Percentiles rank a stretch among this genome's conserved stretches.
phyloP scores from a whole-genome alignment of 1,140 invertebrate species.

The Drosophila sechellia region DNA sequence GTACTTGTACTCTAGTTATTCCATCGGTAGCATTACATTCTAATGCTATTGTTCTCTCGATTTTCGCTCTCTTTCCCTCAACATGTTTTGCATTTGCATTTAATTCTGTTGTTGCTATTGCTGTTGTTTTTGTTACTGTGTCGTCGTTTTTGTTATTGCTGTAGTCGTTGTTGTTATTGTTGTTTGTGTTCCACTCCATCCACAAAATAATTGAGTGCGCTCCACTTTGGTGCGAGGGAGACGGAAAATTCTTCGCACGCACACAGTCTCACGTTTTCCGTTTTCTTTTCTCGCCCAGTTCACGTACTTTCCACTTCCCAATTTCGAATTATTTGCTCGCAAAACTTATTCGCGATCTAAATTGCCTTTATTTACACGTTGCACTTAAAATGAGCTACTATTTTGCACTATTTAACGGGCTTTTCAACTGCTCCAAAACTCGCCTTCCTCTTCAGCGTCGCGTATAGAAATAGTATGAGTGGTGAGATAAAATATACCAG shows the following conservation, averaged over 20 bases:
- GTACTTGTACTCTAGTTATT: constrained; percentile 50
- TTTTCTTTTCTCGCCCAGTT: constrained; percentile 39
- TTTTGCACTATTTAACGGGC: constrained; percentile 68
- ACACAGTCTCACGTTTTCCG: constrained; percentile 61
- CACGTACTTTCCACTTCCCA: constrained; percentile 69
- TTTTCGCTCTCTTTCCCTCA: constrained; percentile 38
- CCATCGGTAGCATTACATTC: constrained; percentile 42
- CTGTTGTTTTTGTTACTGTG: constrained; percentile 51
- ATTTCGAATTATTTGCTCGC: constrained; percentile 26
- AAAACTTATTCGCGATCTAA: constrained; percentile 17
- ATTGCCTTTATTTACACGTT: constrained; percentile 44
- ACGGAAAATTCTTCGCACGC: constrained; percentile 56
- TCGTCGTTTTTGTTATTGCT: constrained; percentile 36
- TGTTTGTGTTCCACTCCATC: constrained; percentile 68
- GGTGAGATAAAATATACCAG: neutral
- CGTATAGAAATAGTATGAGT: constrained; percentile 33
- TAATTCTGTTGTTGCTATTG: constrained; percentile 41
- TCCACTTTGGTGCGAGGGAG: constrained; percentile 57
- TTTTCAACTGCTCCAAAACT: constrained; percentile 58
- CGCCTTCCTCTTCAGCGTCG: constrained; percentile 52
- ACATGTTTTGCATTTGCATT: constrained; percentile 48
- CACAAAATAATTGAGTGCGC: constrained; percentile 72
- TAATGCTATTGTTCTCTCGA: constrained; percentile 48
- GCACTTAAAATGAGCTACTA: constrained; percentile 65
- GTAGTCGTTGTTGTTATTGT: constrained; percentile 26